Base-by-base conservation (phyloP, 2,888 invertebrate species). In the Pammene fasciana region DNA sequence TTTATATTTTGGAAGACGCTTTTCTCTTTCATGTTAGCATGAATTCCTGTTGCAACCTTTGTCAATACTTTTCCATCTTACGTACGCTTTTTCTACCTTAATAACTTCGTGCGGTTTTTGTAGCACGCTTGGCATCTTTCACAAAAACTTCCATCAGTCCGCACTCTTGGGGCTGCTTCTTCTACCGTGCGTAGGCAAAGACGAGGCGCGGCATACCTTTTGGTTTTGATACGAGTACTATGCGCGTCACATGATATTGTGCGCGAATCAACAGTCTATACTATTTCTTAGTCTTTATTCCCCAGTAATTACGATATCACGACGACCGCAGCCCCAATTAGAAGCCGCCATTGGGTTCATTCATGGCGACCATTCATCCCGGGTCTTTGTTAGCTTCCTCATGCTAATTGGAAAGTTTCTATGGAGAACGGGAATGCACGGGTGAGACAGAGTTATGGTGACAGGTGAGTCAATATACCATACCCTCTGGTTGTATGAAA, bases 351-450 rank as follows among this genome's bases (percentile, higher is more conserved):
- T 76, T 76, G 72, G 73, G 64, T 64, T 67, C 71, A 71, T 71
- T 71, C 71, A 71, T 68, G 68, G 72, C 41, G 38, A 79, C 79
- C 87, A 86, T 87, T 88, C 88, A 88, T 84, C 79, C 79, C 76
- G 50, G 16, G 38, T 13, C 60, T 56, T 64, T 56, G 57, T 72
- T 72, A 65, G 70, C 62, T 70, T 52, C 16, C 45, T 48, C 45
- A 16, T 71, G 72, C 61, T 72, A 72, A 72, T 71, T 67, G 54
- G 67, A 13, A 41, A 41, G 54, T 60, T 52, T 57, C 48, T 36
- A 43, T 50, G 34, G 52, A 26, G 26, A n/a, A 13, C 38, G 62
- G 41, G 52, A 26, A 52, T 18, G 26, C 50, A 11, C 10, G 16
- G 10, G 5, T 52, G 8, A 54, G 13, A n/a, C 26, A 26, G 26